A percentile compares a stretch with the other conserved stretches of the same genome.
These are phyloP conservation scores for Spinibarbus caldwelli DNA, from an alignment of 2,797 vertebrate genomes.

Conservation along the genomic window DNA sequence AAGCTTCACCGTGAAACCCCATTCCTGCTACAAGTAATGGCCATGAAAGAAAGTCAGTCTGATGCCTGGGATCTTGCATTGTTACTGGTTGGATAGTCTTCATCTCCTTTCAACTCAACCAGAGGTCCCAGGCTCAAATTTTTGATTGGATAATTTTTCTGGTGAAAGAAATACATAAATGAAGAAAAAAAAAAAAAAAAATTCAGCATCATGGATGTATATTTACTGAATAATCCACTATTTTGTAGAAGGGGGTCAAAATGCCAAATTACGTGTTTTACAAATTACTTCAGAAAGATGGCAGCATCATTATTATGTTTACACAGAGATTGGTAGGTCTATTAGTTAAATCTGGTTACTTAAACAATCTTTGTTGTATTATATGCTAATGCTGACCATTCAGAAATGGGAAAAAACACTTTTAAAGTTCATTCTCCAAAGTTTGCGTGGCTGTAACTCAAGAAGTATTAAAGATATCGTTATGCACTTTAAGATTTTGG, in stretches of 20 bases:
- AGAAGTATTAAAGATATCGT: neutral
- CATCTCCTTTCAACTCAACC: neutral
- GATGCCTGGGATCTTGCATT: neutral
- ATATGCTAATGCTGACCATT: neutral
- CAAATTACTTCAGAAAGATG: neutral
- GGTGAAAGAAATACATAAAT: neutral
- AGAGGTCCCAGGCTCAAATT: too few species aligned
- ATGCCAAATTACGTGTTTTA: too few species aligned
- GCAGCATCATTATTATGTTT: neutral
- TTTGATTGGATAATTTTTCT: too few species aligned
- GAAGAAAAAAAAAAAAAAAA: neutral
- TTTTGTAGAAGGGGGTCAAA: neutral
- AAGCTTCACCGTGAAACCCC: neutral
- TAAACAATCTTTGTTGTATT: neutral
- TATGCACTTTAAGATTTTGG: neutral
- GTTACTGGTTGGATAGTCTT: neutral
- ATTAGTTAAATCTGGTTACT: neutral
- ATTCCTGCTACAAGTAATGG: neutral
- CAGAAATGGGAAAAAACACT: neutral
- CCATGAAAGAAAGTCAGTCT: neutral
- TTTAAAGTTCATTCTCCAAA: neutral
- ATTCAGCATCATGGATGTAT: neutral
- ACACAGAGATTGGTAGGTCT: neutral
- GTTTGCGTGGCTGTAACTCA: neutral
- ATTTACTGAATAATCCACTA: neutral